A percentile compares a stretch with the other conserved stretches of the same genome.
Evolutionary conservation across 2,797 vertebrate species (phyloP).

Genomic region (Falco naumanni): DNA sequence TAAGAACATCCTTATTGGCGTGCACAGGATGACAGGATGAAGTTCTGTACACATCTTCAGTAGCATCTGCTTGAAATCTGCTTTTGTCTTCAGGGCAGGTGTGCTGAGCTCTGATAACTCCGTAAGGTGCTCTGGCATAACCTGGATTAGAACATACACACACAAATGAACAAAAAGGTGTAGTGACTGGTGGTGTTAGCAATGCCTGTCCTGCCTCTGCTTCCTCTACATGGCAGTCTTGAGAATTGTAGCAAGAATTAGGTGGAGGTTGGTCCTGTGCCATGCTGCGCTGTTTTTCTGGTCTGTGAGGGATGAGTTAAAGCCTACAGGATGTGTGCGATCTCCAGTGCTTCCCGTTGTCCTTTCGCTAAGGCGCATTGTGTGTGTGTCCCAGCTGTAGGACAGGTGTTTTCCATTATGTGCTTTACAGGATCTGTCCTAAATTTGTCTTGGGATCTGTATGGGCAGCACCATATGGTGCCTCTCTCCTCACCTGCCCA

Average conservation of each 20-base stretch:
- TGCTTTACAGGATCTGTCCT: neutral
- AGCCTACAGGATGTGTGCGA: neutral
- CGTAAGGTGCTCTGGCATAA: neutral
- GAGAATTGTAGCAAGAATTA: neutral
- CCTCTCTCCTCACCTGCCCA: neutral
- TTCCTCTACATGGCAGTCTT: neutral
- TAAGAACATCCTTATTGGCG: neutral
- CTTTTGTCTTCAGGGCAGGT: neutral
- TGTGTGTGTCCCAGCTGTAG: neutral
- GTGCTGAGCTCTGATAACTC: neutral
- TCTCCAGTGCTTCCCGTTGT: neutral
- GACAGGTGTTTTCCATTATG: neutral
- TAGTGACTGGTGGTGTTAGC: neutral
- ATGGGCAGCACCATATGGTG: neutral
- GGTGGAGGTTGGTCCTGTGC: neutral
- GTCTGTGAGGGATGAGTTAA: neutral
- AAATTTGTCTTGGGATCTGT: neutral
- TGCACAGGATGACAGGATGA: neutral
- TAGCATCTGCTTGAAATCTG: neutral
- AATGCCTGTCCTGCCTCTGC: neutral
- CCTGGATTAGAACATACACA: neutral
- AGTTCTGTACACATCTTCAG: neutral
- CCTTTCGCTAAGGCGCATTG: neutral
- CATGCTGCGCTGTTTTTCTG: no score
- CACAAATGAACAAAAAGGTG: rapidly evolving